Evolutionary conservation across 2,113 vertebrate species (phyloP), one percentile per base, ranked within the genome.

Genomic region (Sapajus apella): DNA sequence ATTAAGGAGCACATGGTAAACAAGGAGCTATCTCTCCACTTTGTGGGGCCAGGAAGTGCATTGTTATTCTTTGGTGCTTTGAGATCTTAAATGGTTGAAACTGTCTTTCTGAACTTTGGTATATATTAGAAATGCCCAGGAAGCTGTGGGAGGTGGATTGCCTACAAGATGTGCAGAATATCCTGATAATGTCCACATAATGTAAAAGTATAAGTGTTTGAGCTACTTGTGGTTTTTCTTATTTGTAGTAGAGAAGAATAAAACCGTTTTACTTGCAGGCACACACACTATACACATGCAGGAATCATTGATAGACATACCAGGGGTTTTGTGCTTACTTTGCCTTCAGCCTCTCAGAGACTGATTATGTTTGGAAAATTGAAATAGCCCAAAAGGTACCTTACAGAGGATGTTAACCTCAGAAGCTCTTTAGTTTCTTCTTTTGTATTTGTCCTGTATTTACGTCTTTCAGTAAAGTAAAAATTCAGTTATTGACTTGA

Each of bases 391-490:
- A 58, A 21, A 30, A 84, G 37, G 5, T 52, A 37, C 21, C n/a
- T 86, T 30, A 23, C 25, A 16, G 76, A 92, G 2, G 20, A 47
- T 61, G 56, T 76, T 80, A 58, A 72, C 68, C 43, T 94, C 43
- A 83, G 56, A 79, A 73, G 23, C 30, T 87, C 20, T 82, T 72
- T 56, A 30, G 21, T 76, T 27, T 88, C 76, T 82, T 82, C 40
- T 72, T 82, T 73, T 80, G 23, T 88, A 2, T 93, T 73, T 82
- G 27, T 43, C 6, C 5, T 76, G 0, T 75, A 32, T 95, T 91
- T 92, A 77, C 25, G 50, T 96, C 66, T 91, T 11, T 93, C 73
- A 79, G 16, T 83, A 64, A 89, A 87, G 12, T 88, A 61, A 91
- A 93, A 55, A 70, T 77, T 66, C 68, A 83, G 30, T 80, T 87